Conservation (phyloP, 2,888 invertebrate genomes). For the Cyclophora albipunctata region DNA sequence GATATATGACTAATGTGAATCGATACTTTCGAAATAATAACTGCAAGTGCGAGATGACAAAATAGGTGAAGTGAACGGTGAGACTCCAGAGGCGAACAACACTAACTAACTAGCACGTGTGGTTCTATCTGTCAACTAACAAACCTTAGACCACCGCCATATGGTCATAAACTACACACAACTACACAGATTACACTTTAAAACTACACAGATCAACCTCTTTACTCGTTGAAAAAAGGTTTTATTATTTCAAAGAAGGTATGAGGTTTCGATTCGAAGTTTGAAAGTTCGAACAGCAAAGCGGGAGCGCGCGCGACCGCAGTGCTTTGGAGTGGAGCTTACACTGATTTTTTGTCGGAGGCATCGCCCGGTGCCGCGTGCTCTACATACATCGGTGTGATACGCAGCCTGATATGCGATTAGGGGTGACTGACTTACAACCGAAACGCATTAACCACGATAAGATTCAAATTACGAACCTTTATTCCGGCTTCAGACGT, state of each 20-base stretch:
- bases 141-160: slow-evolving; percentile 61
- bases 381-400: slow-evolving; percentile 72
- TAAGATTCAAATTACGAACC: neutral
- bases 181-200: slow-evolving; percentile 56
- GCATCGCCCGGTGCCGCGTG: slow-evolving; percentile 63
- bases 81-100: slow-evolving; percentile 58
- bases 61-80: slow-evolving; percentile 70
- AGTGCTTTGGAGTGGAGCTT: slow-evolving; percentile 59
- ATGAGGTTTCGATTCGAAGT: slow-evolving; percentile 21
- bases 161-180: slow-evolving; percentile 63
- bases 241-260: slow-evolving; percentile 7
- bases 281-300: slow-evolving; percentile 23
- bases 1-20: slow-evolving; percentile 40
- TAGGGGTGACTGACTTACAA: slow-evolving; percentile 30
- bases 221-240: slow-evolving; percentile 10
- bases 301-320: slow-evolving; percentile 58
- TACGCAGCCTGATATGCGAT: slow-evolving; percentile 44
- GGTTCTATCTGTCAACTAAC: slow-evolving; percentile 57
- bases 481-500: too few species aligned
- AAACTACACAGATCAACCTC: slow-evolving; percentile 9
- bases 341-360: slow-evolving; percentile 74
- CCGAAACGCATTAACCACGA: neutral
- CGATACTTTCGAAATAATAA: slow-evolving; percentile 45
- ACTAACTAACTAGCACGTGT: slow-evolving; percentile 67
- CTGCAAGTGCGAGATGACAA: slow-evolving; percentile 51